These are phyloP conservation scores for Elgonia sp. DNA, from an alignment of 2,888 invertebrate genomes.

Conservation along the genomic window DNA sequence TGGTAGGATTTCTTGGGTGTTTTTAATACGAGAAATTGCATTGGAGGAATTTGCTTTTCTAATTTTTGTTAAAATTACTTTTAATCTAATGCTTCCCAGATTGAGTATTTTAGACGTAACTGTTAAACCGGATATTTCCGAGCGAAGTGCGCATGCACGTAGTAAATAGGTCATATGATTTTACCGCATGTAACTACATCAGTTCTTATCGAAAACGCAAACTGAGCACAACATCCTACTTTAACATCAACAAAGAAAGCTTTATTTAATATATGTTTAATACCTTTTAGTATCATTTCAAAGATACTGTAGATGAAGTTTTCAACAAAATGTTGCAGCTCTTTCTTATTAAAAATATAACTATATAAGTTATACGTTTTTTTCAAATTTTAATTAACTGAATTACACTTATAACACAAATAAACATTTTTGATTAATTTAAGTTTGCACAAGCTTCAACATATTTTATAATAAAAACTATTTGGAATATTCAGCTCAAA, in stretches of 20 bases:
- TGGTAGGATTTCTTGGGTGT: too few relatives aligned
- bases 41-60: too few relatives aligned
- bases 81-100: constrained; percentile 66
- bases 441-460: not conserved
- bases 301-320: too few relatives aligned
- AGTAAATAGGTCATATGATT: constrained; percentile 71
- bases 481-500: too few relatives aligned
- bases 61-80: too few relatives aligned
- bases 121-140: constrained; percentile 68
- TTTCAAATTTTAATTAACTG: too few relatives aligned
- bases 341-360: too few relatives aligned
- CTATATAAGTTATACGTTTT: too few relatives aligned
- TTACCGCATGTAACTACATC: constrained; percentile 56
- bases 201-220: constrained; percentile 58
- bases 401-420: too few relatives aligned
- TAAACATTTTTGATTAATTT: too few relatives aligned
- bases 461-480: not conserved
- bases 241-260: constrained; percentile 15
- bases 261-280: not conserved
- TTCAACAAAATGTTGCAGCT: too few relatives aligned
- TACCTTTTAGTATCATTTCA: not conserved
- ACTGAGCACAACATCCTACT: constrained; percentile 28
- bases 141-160: constrained; percentile 69
- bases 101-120: constrained; percentile 67
- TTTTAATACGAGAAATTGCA: too few relatives aligned